phyloP scores from a whole-genome alignment of 1,140 invertebrate species.

The Drosophila melanogaster region DNA sequence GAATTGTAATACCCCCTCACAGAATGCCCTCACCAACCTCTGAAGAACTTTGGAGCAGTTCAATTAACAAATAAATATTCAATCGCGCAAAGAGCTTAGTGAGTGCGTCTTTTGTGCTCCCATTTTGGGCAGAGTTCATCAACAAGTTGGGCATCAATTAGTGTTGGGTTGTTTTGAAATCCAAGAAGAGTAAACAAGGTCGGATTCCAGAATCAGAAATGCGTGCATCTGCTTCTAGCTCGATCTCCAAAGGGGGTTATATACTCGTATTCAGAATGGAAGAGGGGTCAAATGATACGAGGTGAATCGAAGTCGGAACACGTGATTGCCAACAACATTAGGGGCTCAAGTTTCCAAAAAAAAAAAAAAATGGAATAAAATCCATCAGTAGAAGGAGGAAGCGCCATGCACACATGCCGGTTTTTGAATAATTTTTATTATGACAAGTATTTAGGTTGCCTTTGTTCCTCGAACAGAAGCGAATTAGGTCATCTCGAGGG shows the following conservation, averaged over 20 bases:
- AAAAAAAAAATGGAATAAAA: constrained; percentile 8
- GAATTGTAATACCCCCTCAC: constrained; percentile 4
- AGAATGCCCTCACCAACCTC: constrained; percentile 42
- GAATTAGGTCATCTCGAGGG: constrained; percentile 55
- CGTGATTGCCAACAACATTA: constrained; percentile 71
- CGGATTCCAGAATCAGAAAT: constrained; percentile 48
- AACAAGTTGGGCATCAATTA: constrained; percentile 72
- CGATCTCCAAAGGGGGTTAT: constrained; percentile 24
- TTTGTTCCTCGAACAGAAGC: constrained; percentile 32
- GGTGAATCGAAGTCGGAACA: constrained; percentile 63
- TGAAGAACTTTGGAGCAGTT: constrained; percentile 13
- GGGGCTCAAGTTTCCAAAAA: constrained; percentile 64
- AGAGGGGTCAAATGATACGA: constrained; percentile 76
- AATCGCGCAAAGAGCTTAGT: constrained; percentile 47
- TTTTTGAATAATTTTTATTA: constrained; percentile 44
- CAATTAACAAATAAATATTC: constrained; percentile 51
- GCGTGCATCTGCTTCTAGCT: constrained; percentile 27
- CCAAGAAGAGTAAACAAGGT: constrained; percentile 69
- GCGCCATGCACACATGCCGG: constrained; percentile 21
- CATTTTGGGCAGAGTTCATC: constrained; percentile 62
- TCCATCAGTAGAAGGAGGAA: constrained; percentile 16
- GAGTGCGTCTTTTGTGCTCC: constrained; percentile 36
- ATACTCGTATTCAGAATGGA: constrained; percentile 11
- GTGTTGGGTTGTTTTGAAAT: constrained; percentile 68
- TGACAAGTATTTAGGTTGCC: constrained; percentile 42